Base-by-base conservation (phyloP, 2,113 vertebrate genomes). In the Tychaedon coryphoeus region DNA sequence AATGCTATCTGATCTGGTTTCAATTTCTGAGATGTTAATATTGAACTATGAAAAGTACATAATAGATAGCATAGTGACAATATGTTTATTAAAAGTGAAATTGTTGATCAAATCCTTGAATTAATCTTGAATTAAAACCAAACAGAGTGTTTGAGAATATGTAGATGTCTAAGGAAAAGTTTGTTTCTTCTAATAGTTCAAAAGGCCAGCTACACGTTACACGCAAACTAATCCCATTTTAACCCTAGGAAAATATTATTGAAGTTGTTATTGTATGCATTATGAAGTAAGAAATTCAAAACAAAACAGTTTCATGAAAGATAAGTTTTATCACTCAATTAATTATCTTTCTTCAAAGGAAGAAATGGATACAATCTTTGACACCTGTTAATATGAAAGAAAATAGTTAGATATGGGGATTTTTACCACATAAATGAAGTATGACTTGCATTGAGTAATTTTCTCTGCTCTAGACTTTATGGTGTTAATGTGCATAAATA, bases 391-490 rank as follows among this genome's bases (percentile, higher is more conserved):
- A 71, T 74, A 82, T 36, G 67, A 62, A 73, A 61, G 6, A 22
- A 56, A 51, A 28, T 25, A 36, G 11, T 31, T 16, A 1, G 5
- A 4, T 22, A 19, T 36, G 18, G 16, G 0, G 1, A 26, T 69
- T 80, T 93, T 76, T 47, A 53, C 11, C 9, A 66, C 16, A 57
- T 54, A 80, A 72, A 56, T 80, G 4, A 56, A 72, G 2, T 29
- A 3, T 34, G 10, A 48, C 22, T 81, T 66, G 12, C 14, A 61
- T 13, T 77, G 61, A 38, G 34, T 80, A 64, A 50, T 80, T 95
- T 92, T 28, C 29, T 24, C 29, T 43, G 19, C 20, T 85, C 17
- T 53, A 34, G 51, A 53, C 28, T 81, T 84, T 54, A 17, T 61
- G 24, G 16, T 53, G 20, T 61, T 40, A 85, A 31, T 22, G n/a